A percentile compares a stretch with the other conserved stretches of the same genome.
These are phyloP conservation scores for Arvicanthis niloticus DNA, from an alignment of 2,113 vertebrate genomes.

Conservation along the genomic window DNA sequence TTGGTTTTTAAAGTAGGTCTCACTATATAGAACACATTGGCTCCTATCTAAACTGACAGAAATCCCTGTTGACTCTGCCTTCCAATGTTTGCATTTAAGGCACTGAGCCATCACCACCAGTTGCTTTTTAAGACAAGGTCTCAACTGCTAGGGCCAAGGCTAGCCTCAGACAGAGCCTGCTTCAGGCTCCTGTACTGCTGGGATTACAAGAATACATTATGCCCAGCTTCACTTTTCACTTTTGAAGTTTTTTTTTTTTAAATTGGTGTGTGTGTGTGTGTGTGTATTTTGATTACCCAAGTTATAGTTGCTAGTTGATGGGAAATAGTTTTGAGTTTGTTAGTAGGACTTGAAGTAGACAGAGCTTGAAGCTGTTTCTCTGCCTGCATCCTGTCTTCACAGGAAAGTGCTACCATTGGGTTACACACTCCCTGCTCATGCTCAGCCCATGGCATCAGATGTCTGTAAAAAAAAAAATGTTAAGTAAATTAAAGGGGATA, in stretches of 20 bases:
- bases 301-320: background rate
- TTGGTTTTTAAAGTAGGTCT: background rate
- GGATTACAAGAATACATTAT: background rate
- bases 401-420: background rate
- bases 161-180: background rate
- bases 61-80: background rate
- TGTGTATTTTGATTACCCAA: background rate
- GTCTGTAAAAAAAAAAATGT: background rate
- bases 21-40: background rate
- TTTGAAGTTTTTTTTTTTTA: constrained; percentile 29
- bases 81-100: background rate
- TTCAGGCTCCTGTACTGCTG: background rate
- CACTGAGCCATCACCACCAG: background rate
- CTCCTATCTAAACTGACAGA: background rate
- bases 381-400: background rate
- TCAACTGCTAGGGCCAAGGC: background rate
- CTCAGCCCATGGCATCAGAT: background rate
- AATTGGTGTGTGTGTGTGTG: background rate
- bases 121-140: background rate
- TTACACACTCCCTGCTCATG: background rate
- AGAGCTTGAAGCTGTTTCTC: background rate
- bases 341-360: background rate
- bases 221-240: background rate
- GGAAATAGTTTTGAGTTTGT: background rate
- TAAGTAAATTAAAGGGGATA: constrained; percentile 2